Conservation (phyloP, 2,113 vertebrate genomes). For the Thryonomys swinderianus region DNA sequence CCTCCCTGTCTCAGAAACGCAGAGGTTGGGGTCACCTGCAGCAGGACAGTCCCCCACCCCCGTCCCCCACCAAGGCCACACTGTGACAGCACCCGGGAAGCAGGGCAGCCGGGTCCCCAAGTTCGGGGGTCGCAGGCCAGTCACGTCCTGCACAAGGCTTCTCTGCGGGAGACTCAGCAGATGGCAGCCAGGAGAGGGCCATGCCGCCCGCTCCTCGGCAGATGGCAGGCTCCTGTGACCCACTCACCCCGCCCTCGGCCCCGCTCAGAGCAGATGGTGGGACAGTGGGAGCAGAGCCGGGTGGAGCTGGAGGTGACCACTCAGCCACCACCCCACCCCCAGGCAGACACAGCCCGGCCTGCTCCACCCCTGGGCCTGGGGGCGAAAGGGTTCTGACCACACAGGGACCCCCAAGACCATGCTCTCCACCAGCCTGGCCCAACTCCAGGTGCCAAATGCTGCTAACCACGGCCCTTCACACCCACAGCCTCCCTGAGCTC, state of each 20-base stretch:
- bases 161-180: conserved; percentile 47
- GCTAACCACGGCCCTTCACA: neutral
- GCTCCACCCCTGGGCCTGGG: rapidly evolving
- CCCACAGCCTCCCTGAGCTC: rapidly evolving
- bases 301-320: neutral
- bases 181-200: conserved; percentile 69
- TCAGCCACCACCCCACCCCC: rapidly evolving
- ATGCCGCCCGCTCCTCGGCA: conserved; percentile 58
- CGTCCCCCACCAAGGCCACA: neutral
- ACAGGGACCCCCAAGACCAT: rapidly evolving
- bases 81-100: neutral
- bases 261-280: conserved; percentile 56
- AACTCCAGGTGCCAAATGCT: rapidly evolving
- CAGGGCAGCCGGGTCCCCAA: neutral
- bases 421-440: rapidly evolving
- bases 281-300: conserved; percentile 26
- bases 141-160: rapidly evolving
- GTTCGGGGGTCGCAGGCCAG: neutral
- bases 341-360: rapidly evolving
- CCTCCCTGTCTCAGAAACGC: rapidly evolving
- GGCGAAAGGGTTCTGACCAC: neutral
- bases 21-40: rapidly evolving
- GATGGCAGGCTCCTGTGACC: conserved; percentile 75
- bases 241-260: neutral
- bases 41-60: neutral